Base-by-base conservation (phyloP, 92 coral and sea anemone genomes). In the Pocillopora grandis region DNA sequence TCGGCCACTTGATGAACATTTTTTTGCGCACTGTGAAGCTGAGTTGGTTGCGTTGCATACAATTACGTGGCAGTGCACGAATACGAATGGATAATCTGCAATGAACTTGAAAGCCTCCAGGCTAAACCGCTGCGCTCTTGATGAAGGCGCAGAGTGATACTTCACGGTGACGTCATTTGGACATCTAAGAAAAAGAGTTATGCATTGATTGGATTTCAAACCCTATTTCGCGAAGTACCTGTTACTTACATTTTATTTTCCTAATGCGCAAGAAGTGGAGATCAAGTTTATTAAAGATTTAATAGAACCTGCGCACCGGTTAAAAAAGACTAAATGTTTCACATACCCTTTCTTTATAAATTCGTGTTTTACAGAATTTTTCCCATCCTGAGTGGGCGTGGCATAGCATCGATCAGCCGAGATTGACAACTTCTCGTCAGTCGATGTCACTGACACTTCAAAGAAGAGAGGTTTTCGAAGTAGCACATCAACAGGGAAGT, bases 401-500 rank as follows among this genome's bases (percentile, higher is more conserved):
- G 94, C 94, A 84, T 52, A 90, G 71, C 91, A 91, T 71, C 82
- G 75, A 67, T 88, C 87, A 23, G 89, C 88, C 16, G 59, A 76
- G 72, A 91, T 76, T 61, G 91, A 79, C 80, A 91, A 77, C 37
- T 83, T 75, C 58, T 88, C 85, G 79, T 88, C 94, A 12, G 71
- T 81, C 33, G 93, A 85, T 66, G 67, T 86, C 62, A 92, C 84
- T 48, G 87, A 76, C 10, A 87, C 87, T 63, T 92, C 91, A 81
- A 92, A 90, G 80, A 75, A 92, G 55, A 92, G 74, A 71, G 80
- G 76, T 72, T 87, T 80, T 35, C 90, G 88, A 61, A 92, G 52
- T n/a, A 85, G 79, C 15, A 90, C 95, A 48, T 80, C 76, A 42
- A 90, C 87, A 21, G 95, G 95, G 61, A 83, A 90, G 67, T 88